Evolutionary conservation across 2,113 vertebrate species (phyloP).

Genomic region (Hiodon tergisus): DNA sequence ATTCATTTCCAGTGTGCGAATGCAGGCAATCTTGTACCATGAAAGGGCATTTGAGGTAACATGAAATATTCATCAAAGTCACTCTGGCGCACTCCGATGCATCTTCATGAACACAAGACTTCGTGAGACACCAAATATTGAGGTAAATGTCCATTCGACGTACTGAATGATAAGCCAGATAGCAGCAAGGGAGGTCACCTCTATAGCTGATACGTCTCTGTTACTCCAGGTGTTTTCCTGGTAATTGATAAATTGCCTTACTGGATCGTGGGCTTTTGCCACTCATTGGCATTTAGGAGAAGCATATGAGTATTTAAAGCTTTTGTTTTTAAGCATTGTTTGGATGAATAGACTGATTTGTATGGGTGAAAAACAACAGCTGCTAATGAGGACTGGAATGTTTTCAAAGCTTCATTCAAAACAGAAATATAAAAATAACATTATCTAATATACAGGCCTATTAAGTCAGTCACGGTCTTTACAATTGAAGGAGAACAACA

Average conservation of each 20-base stretch:
- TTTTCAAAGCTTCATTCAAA: conserved; percentile 34
- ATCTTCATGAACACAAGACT: conserved; percentile 50
- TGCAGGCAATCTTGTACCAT: conserved; percentile 53
- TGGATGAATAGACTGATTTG: conserved; percentile 53
- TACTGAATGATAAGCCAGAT: conserved; percentile 37
- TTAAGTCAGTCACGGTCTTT: conserved; percentile 12
- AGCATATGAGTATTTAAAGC: conserved; percentile 48
- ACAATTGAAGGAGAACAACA: too few species aligned
- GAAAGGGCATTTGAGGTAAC: conserved; percentile 46
- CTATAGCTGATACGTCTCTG: conserved; percentile 35
- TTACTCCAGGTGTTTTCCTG: conserved; percentile 49
- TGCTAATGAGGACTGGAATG: conserved; percentile 42
- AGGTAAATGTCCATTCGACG: conserved; percentile 33
- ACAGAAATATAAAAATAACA: conserved; percentile 28
- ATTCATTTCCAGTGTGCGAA: conserved; percentile 47
- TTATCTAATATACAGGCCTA: neutral
- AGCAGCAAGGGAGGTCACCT: conserved; percentile 48
- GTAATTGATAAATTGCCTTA: conserved; percentile 55
- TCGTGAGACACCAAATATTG: conserved; percentile 44
- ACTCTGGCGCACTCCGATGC: conserved; percentile 39
- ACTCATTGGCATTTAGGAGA: conserved; percentile 63
- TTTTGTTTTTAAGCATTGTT: conserved; percentile 51
- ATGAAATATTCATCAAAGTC: conserved; percentile 65
- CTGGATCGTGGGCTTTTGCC: conserved; percentile 47
- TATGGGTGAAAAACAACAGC: conserved; percentile 51